Base-by-base conservation (phyloP, 92 coral and sea anemone species). In the Parazoanthus swiftii region DNA sequence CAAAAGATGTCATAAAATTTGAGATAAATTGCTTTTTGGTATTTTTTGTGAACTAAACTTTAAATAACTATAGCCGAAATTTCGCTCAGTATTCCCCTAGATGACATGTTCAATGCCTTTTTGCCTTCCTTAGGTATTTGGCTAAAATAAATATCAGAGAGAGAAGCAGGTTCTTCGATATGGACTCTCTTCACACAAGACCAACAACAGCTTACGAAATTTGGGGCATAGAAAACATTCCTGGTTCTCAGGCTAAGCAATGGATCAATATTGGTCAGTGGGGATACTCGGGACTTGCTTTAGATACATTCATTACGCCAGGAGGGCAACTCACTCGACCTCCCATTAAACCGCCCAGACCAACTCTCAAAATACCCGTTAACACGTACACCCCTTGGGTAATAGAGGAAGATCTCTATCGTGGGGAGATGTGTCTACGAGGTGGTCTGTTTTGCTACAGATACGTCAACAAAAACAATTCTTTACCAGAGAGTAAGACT, bases 391-490 rank as follows among this genome's bases (percentile, higher is more conserved):
- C 44, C 3, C 77, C 77, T 6, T 74, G 77, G 77, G 3, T 74
- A 36, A 14, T 74, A 74, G 77, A 74, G 77, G 44, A 74, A 7
- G 77, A 74, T 18, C 44, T 42, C 10, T 36, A 14, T 36, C 7
- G 16, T 4, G 42, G 21, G 21, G 77, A 36, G 15, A 2, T 74
- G 1, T 74, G 77, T 74, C 44, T 74, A 74, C 23, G 42, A 74
- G 77, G 77, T 74, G 77, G 77, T 74, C 42, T 33, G 7, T 74
- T 74, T 74, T 74, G 77, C 46, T 74, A 74, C 46, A 74, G 18
- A 74, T 74, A 74, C 77, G 44, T 36, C 77, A 74, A 37, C 21
- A 37, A 74, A 74, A 36, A 1, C 1, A 35, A 74, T 21, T 35
- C 77, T 37, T 36, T 21, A 36, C 3, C 14, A 3, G 59, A 54